Base-by-base conservation (phyloP, 2,797 vertebrate genomes). In the Liparis tanakae region DNA sequence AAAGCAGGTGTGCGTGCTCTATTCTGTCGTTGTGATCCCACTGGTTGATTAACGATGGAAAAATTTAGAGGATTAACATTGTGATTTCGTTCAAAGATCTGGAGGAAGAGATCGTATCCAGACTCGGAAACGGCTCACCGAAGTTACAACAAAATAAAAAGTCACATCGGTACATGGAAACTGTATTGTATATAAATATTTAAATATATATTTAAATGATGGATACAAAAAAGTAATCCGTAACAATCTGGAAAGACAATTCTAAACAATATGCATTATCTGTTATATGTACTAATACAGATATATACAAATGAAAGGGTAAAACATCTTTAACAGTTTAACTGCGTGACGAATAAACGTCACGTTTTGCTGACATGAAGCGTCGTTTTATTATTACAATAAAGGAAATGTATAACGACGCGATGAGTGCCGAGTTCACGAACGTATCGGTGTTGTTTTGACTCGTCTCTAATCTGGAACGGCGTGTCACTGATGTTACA, bases 401-500 rank as follows among this genome's bases (percentile, higher is more conserved):
- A 37, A 70, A 15, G 7, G 50, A 37, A 33, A 51, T 30, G 17
- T 30, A 15, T 18, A 58, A 56, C 65, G 66, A 54, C 17, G 43
- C 53, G 50, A n/a, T 34, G 62, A 63, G 0, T 61, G 6, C 30
- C 5, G 39, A 41, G 39, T 33, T 75, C 57, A 60, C 30, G 20
- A 51, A 36, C 10, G 15, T 43, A 4, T 5, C 59, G 25, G 10
- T 6, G 2, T 25, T 76, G 75, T 84, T 76, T 22, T 72, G 81
- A 67, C 77, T 69, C 66, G 50, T 61, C 57, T 54, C 22, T 64
- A 65, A 78, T 69, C 13, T 61, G 30, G 17, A 67, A 61, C 67
- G 41, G 50, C 15, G 51, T 62, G 79, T 66, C 25, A 37, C 65
- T 74, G 66, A 82, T 63, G 71, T 74, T 79, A 72, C 67, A 73